Evolutionary conservation across 2,888 invertebrate genomes (phyloP).

Genomic region (Zhengitettix transpicula): DNA sequence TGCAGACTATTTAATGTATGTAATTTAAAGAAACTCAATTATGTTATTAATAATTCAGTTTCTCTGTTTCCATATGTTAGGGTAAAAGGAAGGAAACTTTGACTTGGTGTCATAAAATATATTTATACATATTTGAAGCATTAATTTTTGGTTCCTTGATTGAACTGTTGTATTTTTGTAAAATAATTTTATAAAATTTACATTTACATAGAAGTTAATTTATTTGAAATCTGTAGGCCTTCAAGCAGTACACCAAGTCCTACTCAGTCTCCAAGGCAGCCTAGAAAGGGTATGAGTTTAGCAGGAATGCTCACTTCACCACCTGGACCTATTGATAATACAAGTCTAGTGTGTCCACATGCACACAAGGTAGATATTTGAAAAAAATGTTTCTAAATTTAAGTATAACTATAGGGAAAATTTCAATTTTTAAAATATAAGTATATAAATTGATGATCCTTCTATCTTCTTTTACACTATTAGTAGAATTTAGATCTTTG

Average conservation of each 20-base stretch:
- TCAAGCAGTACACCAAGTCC: constrained; percentile 15
- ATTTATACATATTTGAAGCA: no score
- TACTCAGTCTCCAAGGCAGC: constrained; percentile 13
- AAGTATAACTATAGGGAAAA: not conserved
- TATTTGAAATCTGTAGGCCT: constrained; percentile 2
- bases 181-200: no score
- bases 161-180: no score
- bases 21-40: no score
- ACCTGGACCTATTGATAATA: constrained; percentile 66
- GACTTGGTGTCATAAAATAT: no score
- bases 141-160: no score
- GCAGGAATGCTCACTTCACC: constrained; percentile 12
- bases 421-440: not conserved
- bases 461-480: no score
- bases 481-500: no score
- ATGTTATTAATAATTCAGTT: no score
- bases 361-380: constrained; percentile 35
- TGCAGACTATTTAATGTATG: no score
- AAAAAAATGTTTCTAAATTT: not conserved
- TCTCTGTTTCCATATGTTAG: no score
- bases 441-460: not conserved
- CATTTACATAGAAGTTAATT: not conserved
- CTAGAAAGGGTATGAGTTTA: constrained; percentile 1
- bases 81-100: no score
- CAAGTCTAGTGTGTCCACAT: constrained; percentile 44